These are phyloP conservation scores for Capitella teleta DNA, from an alignment of 1,140 invertebrate species.

Conservation along the genomic window DNA sequence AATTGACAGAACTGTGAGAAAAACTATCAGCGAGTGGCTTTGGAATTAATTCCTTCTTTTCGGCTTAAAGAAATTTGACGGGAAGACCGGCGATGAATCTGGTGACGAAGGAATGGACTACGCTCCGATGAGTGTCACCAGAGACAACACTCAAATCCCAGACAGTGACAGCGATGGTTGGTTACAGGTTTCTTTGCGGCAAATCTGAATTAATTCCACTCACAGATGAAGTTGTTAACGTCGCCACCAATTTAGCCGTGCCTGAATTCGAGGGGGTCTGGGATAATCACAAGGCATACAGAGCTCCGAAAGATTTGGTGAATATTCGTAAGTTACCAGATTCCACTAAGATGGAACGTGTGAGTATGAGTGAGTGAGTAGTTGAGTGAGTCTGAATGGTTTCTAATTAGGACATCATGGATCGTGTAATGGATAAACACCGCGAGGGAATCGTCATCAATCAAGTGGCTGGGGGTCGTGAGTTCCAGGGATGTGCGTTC, in stretches of 20 bases:
- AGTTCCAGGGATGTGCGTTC: conserved; percentile 38
- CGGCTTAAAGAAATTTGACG: neutral
- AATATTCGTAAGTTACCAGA: conserved; percentile 18
- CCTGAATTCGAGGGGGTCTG: conserved; percentile 42
- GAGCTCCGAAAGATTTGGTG: conserved; percentile 26
- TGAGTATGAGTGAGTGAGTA: conserved; percentile 13
- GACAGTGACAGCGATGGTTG: neutral
- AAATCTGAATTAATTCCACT: neutral
- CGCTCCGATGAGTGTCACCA: neutral
- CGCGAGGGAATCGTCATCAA: conserved; percentile 32
- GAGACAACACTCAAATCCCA: neutral
- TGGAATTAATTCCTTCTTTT: no score
- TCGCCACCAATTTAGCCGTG: conserved; percentile 21
- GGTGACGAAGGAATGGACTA: neutral
- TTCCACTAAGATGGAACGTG: conserved; percentile 38
- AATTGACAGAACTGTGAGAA: no score
- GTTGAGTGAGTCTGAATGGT: neutral
- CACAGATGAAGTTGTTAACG: neutral
- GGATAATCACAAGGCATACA: conserved; percentile 34
- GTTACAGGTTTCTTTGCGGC: neutral
- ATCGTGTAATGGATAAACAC: conserved; percentile 29
- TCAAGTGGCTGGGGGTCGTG: conserved; percentile 34
- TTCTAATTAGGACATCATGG: conserved; percentile 13
- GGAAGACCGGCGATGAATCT: neutral
- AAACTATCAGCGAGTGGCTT: no score